Evolutionary conservation across 2,113 vertebrate species (phyloP).

Genomic region (Platycercus adscitus): DNA sequence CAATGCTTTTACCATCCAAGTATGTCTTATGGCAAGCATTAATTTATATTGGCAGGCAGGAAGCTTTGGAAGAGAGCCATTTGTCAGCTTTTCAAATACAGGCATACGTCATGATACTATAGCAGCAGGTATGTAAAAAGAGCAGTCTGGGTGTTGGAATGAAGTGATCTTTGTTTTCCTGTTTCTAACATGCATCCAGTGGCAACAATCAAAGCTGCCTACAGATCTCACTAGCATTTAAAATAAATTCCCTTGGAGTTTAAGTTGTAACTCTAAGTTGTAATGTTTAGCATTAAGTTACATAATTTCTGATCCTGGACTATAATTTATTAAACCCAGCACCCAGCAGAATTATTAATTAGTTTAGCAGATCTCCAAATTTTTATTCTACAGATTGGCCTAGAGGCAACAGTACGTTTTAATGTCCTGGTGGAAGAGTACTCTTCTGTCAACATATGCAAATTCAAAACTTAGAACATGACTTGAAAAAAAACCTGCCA

Average conservation of each 20-base stretch:
- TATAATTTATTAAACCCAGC: not conserved
- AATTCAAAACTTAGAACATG: not conserved
- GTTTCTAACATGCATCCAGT: not conserved
- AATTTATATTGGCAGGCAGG: conserved; percentile 66
- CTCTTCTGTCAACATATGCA: fast-evolving
- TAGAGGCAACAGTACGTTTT: not conserved
- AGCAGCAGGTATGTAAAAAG: conserved; percentile 37
- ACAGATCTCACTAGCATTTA: not conserved
- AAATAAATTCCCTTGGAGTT: not conserved
- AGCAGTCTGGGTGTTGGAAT: not conserved
- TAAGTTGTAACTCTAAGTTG: not conserved
- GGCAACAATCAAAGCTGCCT: not conserved
- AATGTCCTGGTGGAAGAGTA: not conserved
- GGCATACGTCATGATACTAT: not conserved
- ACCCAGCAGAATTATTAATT: not conserved
- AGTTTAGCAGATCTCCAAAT: not conserved
- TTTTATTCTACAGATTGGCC: not conserved
- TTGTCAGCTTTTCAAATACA: conserved; percentile 48
- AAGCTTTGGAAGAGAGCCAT: conserved; percentile 51
- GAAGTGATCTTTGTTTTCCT: not conserved
- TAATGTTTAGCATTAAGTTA: not conserved
- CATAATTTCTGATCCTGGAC: not conserved
- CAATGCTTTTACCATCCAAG: not conserved
- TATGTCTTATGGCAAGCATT: conserved; percentile 30
- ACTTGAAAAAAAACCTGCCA: not conserved